These are phyloP conservation scores for Iselma pallidipennis DNA, from an alignment of 2,888 invertebrate genomes.

Conservation along the genomic window DNA sequence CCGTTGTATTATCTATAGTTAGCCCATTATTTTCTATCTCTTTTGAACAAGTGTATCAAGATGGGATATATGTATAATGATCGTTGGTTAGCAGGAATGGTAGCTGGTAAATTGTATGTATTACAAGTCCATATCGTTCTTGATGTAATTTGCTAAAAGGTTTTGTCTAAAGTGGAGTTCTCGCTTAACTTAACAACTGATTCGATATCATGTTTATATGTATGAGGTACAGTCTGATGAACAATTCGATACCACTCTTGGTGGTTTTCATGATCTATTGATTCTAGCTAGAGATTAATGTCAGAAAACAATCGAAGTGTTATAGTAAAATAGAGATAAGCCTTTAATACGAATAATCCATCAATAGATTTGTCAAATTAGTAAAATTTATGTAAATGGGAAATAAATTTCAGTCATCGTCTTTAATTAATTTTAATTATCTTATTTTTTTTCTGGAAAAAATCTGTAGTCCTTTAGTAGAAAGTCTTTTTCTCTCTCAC, in stretches of 20 bases:
- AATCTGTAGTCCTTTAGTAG: too few relatives aligned
- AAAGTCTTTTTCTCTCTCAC: background rate
- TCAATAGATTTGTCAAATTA: too few relatives aligned
- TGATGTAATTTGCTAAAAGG: constrained; percentile 58
- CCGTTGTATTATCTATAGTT: background rate
- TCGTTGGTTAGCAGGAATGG: background rate
- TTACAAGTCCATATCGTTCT: constrained; percentile 39
- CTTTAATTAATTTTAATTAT: background rate
- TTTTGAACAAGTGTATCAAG: background rate
- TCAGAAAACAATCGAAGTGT: background rate
- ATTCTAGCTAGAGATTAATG: background rate
- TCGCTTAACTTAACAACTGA: constrained; percentile 58
- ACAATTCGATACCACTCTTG: constrained; percentile 11
- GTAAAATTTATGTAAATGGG: background rate
- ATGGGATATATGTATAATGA: background rate
- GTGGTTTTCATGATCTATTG: constrained; percentile 5
- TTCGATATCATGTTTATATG: constrained; percentile 58
- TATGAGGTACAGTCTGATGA: constrained; percentile 49
- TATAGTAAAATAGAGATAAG: too few relatives aligned
- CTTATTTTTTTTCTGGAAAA: background rate
- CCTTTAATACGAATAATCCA: too few relatives aligned
- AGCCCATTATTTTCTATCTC: background rate
- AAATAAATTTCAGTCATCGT: background rate
- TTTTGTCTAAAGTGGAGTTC: constrained; percentile 57
- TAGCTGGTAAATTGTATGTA: constrained; percentile 44